Evolutionary conservation across 2,113 vertebrate species (phyloP).

Genomic region (Laticauda laticaudata): DNA sequence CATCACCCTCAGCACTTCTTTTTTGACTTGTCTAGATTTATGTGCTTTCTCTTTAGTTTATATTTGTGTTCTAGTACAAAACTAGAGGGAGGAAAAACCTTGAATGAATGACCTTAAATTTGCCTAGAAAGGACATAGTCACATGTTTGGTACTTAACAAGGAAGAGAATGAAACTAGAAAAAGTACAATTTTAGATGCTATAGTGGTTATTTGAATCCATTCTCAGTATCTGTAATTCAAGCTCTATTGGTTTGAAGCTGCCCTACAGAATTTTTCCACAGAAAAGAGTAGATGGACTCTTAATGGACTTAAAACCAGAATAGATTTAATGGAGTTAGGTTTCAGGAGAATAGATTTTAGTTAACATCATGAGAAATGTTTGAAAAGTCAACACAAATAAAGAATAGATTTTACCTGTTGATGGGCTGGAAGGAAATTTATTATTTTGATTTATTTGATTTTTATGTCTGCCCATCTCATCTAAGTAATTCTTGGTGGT

Average conservation of each 20-base stretch:
- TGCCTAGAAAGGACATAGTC: neutral
- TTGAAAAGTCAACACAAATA: neutral
- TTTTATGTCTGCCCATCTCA: neutral
- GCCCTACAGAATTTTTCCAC: neutral
- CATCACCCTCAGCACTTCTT: neutral
- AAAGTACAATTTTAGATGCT: conserved; percentile 2
- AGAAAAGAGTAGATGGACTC: neutral
- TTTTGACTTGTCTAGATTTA: neutral
- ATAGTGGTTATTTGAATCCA: neutral
- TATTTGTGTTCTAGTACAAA: neutral
- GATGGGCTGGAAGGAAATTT: neutral
- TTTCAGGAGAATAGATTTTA: neutral
- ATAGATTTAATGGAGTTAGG: neutral
- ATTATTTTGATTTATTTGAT: neutral
- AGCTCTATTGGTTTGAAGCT: neutral
- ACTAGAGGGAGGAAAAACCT: neutral
- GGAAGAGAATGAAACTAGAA: conserved; percentile 19
- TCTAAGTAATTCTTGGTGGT: neutral
- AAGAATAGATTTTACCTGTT: neutral
- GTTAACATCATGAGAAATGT: neutral
- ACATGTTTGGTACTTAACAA: conserved; percentile 21
- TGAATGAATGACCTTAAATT: conserved; percentile 29
- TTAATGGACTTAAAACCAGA: neutral
- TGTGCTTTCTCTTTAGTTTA: neutral
- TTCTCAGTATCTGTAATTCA: neutral